Evolutionary conservation across 2,888 invertebrate species (phyloP).

Genomic region (Cephus spinipes): DNA sequence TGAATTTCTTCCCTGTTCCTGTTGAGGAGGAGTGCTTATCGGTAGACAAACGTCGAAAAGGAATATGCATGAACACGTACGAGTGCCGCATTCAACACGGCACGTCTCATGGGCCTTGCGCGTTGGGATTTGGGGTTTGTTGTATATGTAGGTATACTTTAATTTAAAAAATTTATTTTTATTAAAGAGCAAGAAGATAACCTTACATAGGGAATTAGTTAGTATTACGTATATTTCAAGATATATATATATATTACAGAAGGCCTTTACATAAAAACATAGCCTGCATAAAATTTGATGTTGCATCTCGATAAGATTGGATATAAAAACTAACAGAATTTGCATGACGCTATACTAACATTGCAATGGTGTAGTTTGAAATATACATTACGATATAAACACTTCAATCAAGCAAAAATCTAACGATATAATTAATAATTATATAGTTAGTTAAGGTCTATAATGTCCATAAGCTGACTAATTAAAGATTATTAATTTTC

Average conservation of each 20-base stretch:
- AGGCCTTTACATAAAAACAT: background rate
- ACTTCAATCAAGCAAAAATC: background rate
- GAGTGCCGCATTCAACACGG: slow-evolving; percentile 82
- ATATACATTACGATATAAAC: background rate
- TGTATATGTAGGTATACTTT: slow-evolving; percentile 80
- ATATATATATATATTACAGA: too few relatives aligned
- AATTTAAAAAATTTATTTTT: background rate
- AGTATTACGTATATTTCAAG: too few relatives aligned
- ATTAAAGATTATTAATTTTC: background rate
- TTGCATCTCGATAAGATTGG: background rate
- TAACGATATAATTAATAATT: background rate
- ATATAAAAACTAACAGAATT: background rate
- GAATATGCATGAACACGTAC: slow-evolving; percentile 86
- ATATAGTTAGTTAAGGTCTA: background rate
- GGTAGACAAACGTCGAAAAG: slow-evolving; percentile 76
- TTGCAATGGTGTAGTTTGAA: background rate
- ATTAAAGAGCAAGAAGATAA: background rate
- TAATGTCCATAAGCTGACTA: background rate
- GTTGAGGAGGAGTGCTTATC: slow-evolving; percentile 85
- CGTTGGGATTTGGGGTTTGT: slow-evolving; percentile 86
- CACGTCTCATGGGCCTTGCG: slow-evolving; percentile 81
- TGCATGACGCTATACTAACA: background rate
- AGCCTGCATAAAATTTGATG: background rate
- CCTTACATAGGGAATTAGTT: background rate
- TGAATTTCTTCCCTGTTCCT: slow-evolving; percentile 87